Evolutionary conservation across 2,888 invertebrate species (phyloP), one percentile per base, ranked within the genome.

Genomic region (Harpalus rubripes): DNA sequence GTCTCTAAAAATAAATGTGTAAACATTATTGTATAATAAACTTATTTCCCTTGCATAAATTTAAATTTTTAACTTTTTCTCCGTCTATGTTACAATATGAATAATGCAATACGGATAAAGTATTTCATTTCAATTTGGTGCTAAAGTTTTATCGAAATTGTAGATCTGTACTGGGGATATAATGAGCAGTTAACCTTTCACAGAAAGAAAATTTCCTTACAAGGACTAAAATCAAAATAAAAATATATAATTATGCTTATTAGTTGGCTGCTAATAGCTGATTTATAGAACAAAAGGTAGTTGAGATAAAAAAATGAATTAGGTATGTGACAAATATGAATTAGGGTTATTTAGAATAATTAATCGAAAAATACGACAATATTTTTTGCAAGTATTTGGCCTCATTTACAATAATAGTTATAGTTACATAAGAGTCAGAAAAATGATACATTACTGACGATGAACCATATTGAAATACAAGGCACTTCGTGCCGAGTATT

Each of bases 41-140:
- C 10, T 52, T 52, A 52, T 52, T 52, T 52, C 8, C 4, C 4
- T 52, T 68, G 39, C 26, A 68, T 68, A 68, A 32, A 68, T 68
- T 68, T 68, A 68, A 68, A 68, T 68, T 68, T 68, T 68, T 68
- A 68, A 68, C 32, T 68, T 68, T 68, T 68, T 68, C 68, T 32
- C 6, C 68, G 39, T 68, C 68, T 52, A 12, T 52, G 12, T 52
- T 52, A 52, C 44, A 8, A 12, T 52, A 52, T 52, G 44, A 52
- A 52, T 52, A 52, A 52, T 52, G 44, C 44, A 52, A 6, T 32
- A 32, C 32, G 44, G 10, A 52, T 52, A 52, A 52, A 52, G 12
- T 52, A 12, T 52, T 52, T 52, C 44, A 12, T 52, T 52, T 52
- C 44, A 10, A 52, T 52, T 52, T 52, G 44, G 44, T 52, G 44